Percentiles rank a stretch among this genome's conserved stretches.
These are phyloP conservation scores for Pegoplata infirma DNA, from an alignment of 2,888 invertebrate genomes.

Conservation along the genomic window DNA sequence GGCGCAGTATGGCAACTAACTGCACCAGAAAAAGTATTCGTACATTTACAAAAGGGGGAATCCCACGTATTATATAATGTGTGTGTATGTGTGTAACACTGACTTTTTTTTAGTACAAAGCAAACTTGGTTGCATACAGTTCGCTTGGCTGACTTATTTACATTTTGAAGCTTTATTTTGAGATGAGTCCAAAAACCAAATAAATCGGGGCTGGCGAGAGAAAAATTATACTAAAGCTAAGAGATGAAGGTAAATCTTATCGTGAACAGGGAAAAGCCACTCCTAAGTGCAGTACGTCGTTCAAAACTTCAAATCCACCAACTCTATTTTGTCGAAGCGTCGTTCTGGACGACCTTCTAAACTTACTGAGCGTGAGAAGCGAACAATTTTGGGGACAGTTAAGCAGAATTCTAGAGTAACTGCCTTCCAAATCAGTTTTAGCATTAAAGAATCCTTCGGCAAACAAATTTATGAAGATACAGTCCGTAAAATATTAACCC, in stretches of 20 bases:
- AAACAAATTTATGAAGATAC: not conserved
- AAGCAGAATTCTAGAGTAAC: slow-evolving; percentile 2
- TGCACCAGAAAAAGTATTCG: slow-evolving; percentile 8
- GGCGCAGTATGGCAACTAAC: not conserved
- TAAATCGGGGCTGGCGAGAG: not conserved
- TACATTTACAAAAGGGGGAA: not conserved
- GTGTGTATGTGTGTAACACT: too few species aligned
- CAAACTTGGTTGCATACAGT: too few species aligned
- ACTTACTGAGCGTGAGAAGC: too few species aligned
- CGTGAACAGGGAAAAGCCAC: not conserved
- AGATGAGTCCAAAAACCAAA: not conserved
- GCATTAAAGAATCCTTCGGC: slow-evolving; percentile 3
- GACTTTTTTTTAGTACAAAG: not conserved
- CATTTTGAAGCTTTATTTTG: not conserved
- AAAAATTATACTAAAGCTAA: not conserved
- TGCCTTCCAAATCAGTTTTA: not conserved
- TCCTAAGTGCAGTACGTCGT: slow-evolving; percentile 1
- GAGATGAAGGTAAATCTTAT: too few species aligned
- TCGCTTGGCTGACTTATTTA: not conserved
- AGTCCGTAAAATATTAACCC: too few species aligned
- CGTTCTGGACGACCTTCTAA: too few species aligned
- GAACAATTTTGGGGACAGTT: not conserved
- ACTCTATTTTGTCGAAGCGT: not conserved
- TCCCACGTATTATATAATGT: not conserved
- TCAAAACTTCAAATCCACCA: not conserved